Percentiles rank a stretch among this genome's conserved stretches.
These are phyloP conservation scores for Seriola rivoliana DNA, from an alignment of 2,113 vertebrate genomes.

Conservation along the genomic window DNA sequence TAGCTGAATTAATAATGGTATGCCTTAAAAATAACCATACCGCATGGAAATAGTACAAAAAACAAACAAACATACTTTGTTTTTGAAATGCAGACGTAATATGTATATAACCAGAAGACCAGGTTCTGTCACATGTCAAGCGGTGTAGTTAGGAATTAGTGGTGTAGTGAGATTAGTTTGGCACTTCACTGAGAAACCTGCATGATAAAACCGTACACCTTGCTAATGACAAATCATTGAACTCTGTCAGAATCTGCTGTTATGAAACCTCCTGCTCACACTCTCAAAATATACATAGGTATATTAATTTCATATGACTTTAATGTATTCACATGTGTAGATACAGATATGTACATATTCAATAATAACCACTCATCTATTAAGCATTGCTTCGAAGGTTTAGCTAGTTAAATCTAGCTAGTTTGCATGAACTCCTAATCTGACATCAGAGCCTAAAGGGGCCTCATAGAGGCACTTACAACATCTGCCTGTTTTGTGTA, in stretches of 20 bases:
- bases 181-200: neutral
- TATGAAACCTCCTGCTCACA: neutral
- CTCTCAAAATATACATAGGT: constrained; percentile 53
- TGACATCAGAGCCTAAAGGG: constrained; percentile 77
- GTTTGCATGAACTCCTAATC: constrained; percentile 66
- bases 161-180: neutral
- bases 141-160: too few species aligned
- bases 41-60: neutral
- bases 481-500: constrained; percentile 66
- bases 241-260: constrained; percentile 23
- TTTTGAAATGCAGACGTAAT: neutral
- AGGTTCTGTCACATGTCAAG: neutral
- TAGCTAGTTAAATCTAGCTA: constrained; percentile 84
- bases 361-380: constrained; percentile 57
- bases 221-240: neutral
- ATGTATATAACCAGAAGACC: neutral
- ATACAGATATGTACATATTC: constrained; percentile 81
- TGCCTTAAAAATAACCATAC: neutral
- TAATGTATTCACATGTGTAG: constrained; percentile 82
- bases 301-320: constrained; percentile 73
- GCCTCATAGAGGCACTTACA: constrained; percentile 84
- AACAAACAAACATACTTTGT: neutral
- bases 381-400: constrained; percentile 65
- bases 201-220: neutral
- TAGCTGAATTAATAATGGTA: constrained; percentile 16